Conservation (phyloP, 2,113 vertebrate genomes). For the Neolamprologus tretocephalus region DNA sequence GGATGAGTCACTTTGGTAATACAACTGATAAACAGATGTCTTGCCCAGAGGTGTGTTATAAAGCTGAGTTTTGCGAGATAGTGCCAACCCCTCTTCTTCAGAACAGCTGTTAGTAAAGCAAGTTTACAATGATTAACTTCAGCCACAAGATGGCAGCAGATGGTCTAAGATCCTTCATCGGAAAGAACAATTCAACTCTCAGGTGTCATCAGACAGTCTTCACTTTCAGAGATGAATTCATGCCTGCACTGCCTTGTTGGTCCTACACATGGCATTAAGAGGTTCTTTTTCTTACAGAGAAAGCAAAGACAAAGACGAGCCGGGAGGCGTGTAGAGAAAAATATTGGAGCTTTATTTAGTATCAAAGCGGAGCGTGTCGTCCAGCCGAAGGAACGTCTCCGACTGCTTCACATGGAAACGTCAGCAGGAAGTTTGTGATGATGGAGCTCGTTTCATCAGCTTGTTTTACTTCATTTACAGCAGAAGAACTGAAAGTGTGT, state of each 20-base stretch:
- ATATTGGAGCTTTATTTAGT: slow-evolving; percentile 55
- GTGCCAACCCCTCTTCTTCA: neutral
- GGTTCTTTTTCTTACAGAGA: neutral
- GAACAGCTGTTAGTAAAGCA: neutral
- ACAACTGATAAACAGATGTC: neutral
- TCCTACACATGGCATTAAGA: rapidly evolving
- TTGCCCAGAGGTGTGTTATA: neutral
- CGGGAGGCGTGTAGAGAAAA: slow-evolving; percentile 24
- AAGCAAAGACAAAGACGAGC: neutral
- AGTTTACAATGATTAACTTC: neutral
- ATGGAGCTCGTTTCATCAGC: neutral
- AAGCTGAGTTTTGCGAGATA: neutral
- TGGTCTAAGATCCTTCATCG: rapidly evolving
- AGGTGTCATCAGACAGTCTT: neutral
- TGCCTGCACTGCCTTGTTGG: neutral
- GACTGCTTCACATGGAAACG: neutral
- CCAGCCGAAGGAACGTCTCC: neutral
- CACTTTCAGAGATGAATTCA: neutral
- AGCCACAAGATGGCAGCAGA: neutral
- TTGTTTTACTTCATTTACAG: neutral
- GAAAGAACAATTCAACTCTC: neutral
- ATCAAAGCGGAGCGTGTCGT: slow-evolving; percentile 34
- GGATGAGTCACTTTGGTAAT: neutral
- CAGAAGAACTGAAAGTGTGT: neutral
- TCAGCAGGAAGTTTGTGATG: neutral